Base-by-base conservation (phyloP, 2,888 invertebrate species). In the Polymixis lichenea region DNA sequence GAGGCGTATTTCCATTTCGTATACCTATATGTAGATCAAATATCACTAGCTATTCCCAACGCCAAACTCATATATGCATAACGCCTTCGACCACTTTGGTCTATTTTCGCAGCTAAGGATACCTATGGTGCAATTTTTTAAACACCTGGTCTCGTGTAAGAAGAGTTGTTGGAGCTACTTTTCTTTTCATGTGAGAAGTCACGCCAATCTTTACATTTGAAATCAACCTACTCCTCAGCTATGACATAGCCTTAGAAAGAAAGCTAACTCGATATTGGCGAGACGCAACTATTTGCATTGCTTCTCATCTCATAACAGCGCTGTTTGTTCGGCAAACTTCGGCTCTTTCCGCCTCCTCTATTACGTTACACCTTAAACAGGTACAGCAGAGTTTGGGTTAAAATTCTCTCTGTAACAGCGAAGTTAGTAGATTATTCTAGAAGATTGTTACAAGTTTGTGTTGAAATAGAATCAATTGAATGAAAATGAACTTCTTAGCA, bases 251-350 rank as follows among this genome's bases (percentile, higher is more conserved):
- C 25, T 56, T 25, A 38, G 43, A 46, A 53, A 72, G 7, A 19
- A 62, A 38, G 66, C n/a, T n/a, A n/a, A n/a, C n/a, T n/a, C 53
- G 72, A 69, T 72, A 78, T 77, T 51, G 66, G 76, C n/a, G 32
- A 53, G 49, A 56, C 28, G 56, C 55, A 56, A 60, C 60, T 77
- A 73, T 86, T 83, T 75, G 78, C 49, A 22, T 58, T 62, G 75
- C 78, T 72, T 64, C 73, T 78, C 76, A 84, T 78, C 70, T 82
- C 75, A 78, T 82, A 82, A 78, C 65, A 75, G 65, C 60, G 64
- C 53, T 81, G 77, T 82, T 84, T 84, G 67, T 73, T 79, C 75
- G 69, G 25, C 55, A 78, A 86, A 87, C 78, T 84, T 80, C 58
- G 61, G 61, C 73, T 76, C 67, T 76, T 78, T 51, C 56, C 75